These are phyloP conservation scores for Tetanocera ferruginea DNA, from an alignment of 2,888 invertebrate species.

Conservation along the genomic window DNA sequence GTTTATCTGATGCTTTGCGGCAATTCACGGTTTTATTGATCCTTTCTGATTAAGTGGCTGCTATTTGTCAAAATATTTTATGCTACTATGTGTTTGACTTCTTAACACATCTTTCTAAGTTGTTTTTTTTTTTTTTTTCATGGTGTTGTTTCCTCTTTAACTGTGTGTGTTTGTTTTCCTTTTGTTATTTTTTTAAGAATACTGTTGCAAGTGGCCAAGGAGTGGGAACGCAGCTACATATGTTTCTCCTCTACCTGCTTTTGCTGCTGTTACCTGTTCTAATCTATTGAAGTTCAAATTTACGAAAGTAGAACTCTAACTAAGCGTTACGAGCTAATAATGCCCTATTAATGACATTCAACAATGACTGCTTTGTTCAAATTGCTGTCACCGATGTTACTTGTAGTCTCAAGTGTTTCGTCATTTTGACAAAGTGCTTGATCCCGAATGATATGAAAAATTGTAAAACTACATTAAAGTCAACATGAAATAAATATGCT, in stretches of 20 bases:
- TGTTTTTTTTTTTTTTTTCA: background rate
- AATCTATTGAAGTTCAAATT: background rate
- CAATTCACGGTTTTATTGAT: slow-evolving; percentile 44
- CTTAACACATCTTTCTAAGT: background rate
- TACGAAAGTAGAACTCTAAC: slow-evolving; percentile 44
- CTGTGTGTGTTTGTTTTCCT: background rate
- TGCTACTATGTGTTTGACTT: slow-evolving; percentile 16
- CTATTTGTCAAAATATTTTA: slow-evolving; percentile 54
- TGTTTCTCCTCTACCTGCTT: slow-evolving; percentile 18
- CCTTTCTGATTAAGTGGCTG: slow-evolving; percentile 53
- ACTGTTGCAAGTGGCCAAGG: slow-evolving; percentile 1
- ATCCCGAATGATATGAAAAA: background rate
- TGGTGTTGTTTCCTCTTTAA: background rate
- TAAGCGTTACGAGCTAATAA: slow-evolving; percentile 50
- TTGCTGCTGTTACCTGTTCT: background rate
- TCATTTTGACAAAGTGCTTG: background rate
- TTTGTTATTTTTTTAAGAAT: background rate
- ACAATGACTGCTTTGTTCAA: slow-evolving; percentile 43
- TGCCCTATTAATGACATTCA: slow-evolving; percentile 48
- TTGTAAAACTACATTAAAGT: background rate
- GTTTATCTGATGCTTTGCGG: slow-evolving; percentile 9
- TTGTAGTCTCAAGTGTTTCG: slow-evolving; percentile 10
- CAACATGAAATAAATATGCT: background rate
- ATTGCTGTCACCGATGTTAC: slow-evolving; percentile 25
- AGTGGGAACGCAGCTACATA: background rate